Percentiles rank a stretch among this genome's conserved stretches.
These are phyloP conservation scores for Formica exsecta DNA, from an alignment of 1,140 invertebrate genomes.

Conservation along the genomic window DNA sequence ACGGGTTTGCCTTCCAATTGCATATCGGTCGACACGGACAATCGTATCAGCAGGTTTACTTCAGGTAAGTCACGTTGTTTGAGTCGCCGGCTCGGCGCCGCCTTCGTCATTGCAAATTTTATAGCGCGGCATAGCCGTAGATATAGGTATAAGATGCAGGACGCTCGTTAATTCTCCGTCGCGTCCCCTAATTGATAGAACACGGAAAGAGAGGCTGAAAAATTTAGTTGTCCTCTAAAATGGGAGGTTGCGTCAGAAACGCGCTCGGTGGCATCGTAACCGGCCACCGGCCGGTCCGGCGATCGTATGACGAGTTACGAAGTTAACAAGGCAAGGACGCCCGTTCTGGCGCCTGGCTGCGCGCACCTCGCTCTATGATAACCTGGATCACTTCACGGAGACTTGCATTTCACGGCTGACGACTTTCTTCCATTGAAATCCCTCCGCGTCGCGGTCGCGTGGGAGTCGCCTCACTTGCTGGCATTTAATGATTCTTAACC, in stretches of 20 bases:
- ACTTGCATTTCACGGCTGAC: slow-evolving; percentile 53
- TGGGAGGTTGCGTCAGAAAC: slow-evolving; percentile 72
- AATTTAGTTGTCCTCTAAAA: slow-evolving; percentile 68
- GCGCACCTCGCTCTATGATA: slow-evolving; percentile 67
- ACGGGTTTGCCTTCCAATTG: slow-evolving; percentile 88
- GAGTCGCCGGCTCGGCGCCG: neutral
- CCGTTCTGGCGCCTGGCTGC: slow-evolving; percentile 40
- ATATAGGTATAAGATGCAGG: neutral
- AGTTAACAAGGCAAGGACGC: slow-evolving; percentile 68
- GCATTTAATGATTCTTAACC: slow-evolving; percentile 57
- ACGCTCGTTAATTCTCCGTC: slow-evolving; percentile 56
- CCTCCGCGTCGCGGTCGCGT: slow-evolving; percentile 23
- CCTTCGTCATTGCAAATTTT: slow-evolving; percentile 6
- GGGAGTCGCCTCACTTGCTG: slow-evolving; percentile 51
- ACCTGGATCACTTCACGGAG: slow-evolving; percentile 65
- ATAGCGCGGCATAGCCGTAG: neutral
- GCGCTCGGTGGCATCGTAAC: slow-evolving; percentile 45
- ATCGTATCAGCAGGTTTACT: slow-evolving; percentile 80
- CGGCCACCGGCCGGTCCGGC: slow-evolving; percentile 32
- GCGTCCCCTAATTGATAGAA: slow-evolving; percentile 53
- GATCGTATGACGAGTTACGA: slow-evolving; percentile 59
- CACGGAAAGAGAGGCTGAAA: slow-evolving; percentile 68
- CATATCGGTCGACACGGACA: slow-evolving; percentile 79
- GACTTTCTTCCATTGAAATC: slow-evolving; percentile 68
- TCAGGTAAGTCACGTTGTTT: slow-evolving; percentile 78